Evolutionary conservation across 30 jellyfish, hydroid and myxozoan genomes (phyloP).

Genomic region (Aurelia sp.): DNA sequence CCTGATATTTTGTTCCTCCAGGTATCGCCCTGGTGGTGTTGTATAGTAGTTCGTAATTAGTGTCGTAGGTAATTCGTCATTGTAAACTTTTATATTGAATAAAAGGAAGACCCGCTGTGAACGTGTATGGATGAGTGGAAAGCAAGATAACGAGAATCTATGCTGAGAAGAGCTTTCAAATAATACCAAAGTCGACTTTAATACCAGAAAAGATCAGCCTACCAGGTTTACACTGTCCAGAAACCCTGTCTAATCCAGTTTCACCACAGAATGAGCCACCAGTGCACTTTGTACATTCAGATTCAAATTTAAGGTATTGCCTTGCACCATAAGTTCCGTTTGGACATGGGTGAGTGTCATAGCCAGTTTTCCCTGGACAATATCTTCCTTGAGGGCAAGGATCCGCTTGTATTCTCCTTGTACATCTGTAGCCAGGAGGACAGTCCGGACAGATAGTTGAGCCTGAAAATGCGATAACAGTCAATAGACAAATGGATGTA

Average conservation of each 20-base stretch:
- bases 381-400: constrained; percentile 92
- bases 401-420: constrained; percentile 83
- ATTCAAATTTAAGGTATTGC: constrained; percentile 46
- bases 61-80: too few relatives aligned
- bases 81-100: too few relatives aligned
- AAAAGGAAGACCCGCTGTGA: too few relatives aligned
- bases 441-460: constrained; percentile 77
- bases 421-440: constrained; percentile 94
- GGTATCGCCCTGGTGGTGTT: too few relatives aligned
- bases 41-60: too few relatives aligned
- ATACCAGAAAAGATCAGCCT: neutral
- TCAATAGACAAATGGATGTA: too few relatives aligned
- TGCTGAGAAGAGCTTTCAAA: too few relatives aligned
- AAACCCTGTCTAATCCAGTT: constrained; percentile 78
- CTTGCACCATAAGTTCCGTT: constrained; percentile 92
- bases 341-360: constrained; percentile 86
- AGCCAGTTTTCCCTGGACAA: constrained; percentile 93
- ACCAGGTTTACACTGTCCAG: constrained; percentile 93
- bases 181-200: too few relatives aligned
- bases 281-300: constrained; percentile 92
- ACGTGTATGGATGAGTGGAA: too few relatives aligned
- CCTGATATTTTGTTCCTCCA: too few relatives aligned
- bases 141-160: too few relatives aligned
- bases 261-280: constrained; percentile 91
- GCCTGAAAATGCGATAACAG: constrained; percentile 39